Evolutionary conservation across 2,113 vertebrate genomes (phyloP).

Genomic region (Capreolus pygargus): DNA sequence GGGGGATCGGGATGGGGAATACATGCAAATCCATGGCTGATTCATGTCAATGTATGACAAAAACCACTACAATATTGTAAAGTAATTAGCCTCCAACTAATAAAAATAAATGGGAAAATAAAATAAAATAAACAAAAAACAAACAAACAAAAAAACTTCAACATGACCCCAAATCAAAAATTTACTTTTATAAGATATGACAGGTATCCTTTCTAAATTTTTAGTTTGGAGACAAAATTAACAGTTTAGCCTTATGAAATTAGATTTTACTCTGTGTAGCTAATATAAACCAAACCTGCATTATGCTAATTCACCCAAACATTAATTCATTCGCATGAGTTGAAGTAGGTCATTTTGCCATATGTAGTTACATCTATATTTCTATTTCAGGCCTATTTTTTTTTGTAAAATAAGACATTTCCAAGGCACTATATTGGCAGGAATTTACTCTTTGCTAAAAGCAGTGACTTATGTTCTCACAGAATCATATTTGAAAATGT

Average conservation of each 20-base stretch:
- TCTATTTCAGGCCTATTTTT: neutral
- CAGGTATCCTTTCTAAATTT: neutral
- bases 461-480: too few species aligned
- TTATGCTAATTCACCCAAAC: neutral
- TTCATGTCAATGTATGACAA: too few species aligned
- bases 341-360: neutral
- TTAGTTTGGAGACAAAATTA: neutral
- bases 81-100: too few species aligned
- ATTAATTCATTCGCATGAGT: neutral
- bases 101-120: too few species aligned
- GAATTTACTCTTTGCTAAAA: too few species aligned
- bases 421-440: neutral
- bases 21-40: too few species aligned
- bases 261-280: neutral
- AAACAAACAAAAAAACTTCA: neutral
- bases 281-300: neutral
- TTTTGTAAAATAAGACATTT: neutral
- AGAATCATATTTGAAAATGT: too few species aligned
- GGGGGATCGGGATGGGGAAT: too few species aligned
- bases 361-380: neutral
- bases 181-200: neutral
- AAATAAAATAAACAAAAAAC: too few species aligned
- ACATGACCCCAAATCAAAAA: neutral
- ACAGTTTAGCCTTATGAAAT: neutral
- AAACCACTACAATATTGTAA: too few species aligned